Conservation (phyloP, 2,888 invertebrate species). For the Patella ulyssiponensis region DNA sequence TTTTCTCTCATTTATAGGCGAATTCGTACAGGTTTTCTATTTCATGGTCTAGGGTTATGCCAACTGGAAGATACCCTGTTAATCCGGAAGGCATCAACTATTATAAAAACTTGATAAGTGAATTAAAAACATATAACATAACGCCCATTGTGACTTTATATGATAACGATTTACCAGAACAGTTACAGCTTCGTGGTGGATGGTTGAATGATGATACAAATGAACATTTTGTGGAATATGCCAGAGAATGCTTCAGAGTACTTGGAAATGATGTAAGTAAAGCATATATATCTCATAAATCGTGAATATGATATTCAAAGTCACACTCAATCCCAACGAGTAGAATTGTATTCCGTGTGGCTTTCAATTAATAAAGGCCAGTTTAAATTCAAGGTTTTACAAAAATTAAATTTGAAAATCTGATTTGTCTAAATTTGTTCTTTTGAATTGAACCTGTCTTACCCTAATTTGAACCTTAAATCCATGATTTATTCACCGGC, state of each 20-base stretch:
- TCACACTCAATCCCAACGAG: too few species aligned
- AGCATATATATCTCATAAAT: too few species aligned
- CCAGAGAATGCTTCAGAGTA: conserved; percentile 65
- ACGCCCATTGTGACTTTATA: conserved; percentile 76
- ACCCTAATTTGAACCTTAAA: too few species aligned
- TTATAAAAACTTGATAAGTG: conserved; percentile 83
- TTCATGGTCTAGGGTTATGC: conserved; percentile 84
- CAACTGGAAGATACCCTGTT: conserved; percentile 72
- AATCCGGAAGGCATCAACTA: conserved; percentile 83
- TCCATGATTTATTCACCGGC: too few species aligned
- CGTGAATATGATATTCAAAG: too few species aligned
- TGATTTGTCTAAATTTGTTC: too few species aligned
- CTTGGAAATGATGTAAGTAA: conserved; percentile 67
- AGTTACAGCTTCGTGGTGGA: conserved; percentile 71
- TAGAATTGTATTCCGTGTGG: too few species aligned
- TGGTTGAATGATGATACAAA: conserved; percentile 63
- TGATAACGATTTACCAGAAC: conserved; percentile 70
- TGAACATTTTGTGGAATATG: conserved; percentile 67
- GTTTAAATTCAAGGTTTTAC: too few species aligned
- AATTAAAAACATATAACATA: conserved; percentile 77
- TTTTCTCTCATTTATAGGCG: conserved; percentile 38
- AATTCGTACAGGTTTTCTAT: conserved; percentile 69
- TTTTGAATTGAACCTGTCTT: too few species aligned
- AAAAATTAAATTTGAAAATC: too few species aligned
- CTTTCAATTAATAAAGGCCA: too few species aligned